Evolutionary conservation across 2,888 invertebrate genomes (phyloP).

Genomic region (Andrena camellia): DNA sequence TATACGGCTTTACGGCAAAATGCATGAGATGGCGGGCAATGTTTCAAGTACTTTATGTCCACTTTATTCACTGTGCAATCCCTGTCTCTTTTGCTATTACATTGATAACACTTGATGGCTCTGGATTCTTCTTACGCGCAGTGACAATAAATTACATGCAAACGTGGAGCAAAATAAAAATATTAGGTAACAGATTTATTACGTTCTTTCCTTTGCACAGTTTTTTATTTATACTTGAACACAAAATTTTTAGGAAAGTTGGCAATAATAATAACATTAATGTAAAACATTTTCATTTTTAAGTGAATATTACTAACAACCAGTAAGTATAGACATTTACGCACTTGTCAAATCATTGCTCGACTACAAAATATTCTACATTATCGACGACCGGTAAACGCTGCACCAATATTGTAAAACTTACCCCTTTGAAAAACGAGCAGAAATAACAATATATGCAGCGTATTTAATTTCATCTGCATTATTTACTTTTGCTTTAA

Average conservation of each 20-base stretch:
- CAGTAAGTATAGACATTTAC: not conserved
- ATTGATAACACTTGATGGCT: slow-evolving; percentile 76
- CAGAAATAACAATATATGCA: slow-evolving; percentile 69
- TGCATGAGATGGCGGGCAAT: slow-evolving; percentile 67
- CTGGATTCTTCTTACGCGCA: slow-evolving; percentile 62
- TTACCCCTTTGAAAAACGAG: slow-evolving; percentile 71
- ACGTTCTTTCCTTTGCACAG: not conserved
- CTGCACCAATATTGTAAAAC: slow-evolving; percentile 21
- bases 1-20: slow-evolving; percentile 76
- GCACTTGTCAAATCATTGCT: not conserved
- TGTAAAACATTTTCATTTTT: not conserved
- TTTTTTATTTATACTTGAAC: not conserved
- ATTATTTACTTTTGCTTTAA: slow-evolving; percentile 40
- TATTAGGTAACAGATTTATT: not conserved
- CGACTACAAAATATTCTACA: not conserved
- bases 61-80: slow-evolving; percentile 66
- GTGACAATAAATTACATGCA: not conserved
- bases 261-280: not conserved
- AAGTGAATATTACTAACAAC: not conserved
- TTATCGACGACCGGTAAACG: slow-evolving; percentile 24
- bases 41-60: slow-evolving; percentile 68
- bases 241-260: not conserved
- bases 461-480: slow-evolving; percentile 41
- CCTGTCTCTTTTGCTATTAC: slow-evolving; percentile 69
- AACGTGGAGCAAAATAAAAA: not conserved